These are phyloP conservation scores for Drosophila nannoptera DNA, from an alignment of 1,140 invertebrate genomes.

Conservation along the genomic window DNA sequence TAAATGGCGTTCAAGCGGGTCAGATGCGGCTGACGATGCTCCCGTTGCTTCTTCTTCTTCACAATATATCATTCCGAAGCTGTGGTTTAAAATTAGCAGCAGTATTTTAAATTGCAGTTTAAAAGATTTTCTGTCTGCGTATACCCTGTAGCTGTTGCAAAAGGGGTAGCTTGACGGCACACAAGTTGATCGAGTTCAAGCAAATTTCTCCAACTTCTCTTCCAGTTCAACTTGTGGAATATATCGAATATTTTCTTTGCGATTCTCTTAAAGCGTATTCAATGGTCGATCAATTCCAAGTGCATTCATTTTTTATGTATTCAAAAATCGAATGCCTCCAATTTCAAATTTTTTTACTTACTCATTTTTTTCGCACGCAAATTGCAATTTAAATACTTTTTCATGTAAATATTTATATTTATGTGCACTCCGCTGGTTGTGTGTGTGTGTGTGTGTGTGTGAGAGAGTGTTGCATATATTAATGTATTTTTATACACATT, in stretches of 20 bases:
- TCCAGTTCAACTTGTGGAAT: no score
- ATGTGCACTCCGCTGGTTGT: neutral
- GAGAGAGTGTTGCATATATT: neutral
- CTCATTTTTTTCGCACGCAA: no score
- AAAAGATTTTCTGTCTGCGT: neutral
- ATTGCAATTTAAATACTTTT: conserved; percentile 67
- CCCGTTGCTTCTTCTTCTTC: neutral
- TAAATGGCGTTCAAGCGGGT: conserved; percentile 15
- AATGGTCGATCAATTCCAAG: neutral
- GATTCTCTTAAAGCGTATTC: conserved; percentile 21
- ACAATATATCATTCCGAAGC: neutral
- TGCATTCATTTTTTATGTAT: conserved; percentile 39
- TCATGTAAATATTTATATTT: conserved; percentile 43
- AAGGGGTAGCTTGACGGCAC: no score
- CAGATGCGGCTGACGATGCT: neutral
- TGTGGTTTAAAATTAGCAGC: neutral
- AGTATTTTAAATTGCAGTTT: conserved; percentile 2
- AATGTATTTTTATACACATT: conserved; percentile 30
- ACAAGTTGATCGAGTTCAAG: no score
- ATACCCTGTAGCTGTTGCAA: neutral
- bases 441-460: conserved; percentile 8
- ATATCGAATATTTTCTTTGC: no score
- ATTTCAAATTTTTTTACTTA: no score
- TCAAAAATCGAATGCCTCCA: conserved; percentile 31
- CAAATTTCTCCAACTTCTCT: no score